These are phyloP conservation scores for Gasterosteus aculeatus DNA, from an alignment of 2,113 vertebrate species.

Conservation along the genomic window DNA sequence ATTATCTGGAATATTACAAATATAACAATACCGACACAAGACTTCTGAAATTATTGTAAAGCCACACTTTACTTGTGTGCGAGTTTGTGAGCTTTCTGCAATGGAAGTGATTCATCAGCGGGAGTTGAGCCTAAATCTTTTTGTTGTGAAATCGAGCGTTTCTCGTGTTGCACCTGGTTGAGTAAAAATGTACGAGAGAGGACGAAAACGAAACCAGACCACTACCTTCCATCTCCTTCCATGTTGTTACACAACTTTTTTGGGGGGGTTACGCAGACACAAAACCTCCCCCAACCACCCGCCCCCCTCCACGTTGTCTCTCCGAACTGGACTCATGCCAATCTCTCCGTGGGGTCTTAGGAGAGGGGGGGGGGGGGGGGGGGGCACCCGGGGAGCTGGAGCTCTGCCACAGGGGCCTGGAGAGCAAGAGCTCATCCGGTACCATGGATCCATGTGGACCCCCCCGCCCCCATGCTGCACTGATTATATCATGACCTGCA, in stretches of 20 bases:
- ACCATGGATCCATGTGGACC: conserved; percentile 34
- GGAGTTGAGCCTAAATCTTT: background rate
- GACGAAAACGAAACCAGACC: background rate
- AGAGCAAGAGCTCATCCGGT: background rate
- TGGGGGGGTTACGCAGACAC: background rate
- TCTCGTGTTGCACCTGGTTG: conserved; percentile 45
- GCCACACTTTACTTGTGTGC: background rate
- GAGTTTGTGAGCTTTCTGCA: background rate
- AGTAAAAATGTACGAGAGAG: conserved; percentile 26
- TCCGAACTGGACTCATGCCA: conserved; percentile 24
- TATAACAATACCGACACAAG: too few species aligned
- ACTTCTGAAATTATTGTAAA: too few species aligned
- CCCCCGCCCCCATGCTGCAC: background rate
- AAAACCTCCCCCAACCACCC: background rate
- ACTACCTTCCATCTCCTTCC: background rate
- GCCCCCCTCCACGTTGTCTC: conserved; percentile 9
- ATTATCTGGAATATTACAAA: too few species aligned
- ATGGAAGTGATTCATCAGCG: conserved; percentile 18
- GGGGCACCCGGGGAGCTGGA: conserved; percentile 46
- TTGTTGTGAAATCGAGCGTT: conserved; percentile 43
- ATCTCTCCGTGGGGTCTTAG: conserved; percentile 50
- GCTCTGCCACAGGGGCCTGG: conserved; percentile 8
- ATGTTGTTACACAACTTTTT: background rate
- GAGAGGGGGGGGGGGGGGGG: conserved; percentile 48
- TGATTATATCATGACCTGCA: conserved; percentile 67